A percentile compares a stretch with the other conserved stretches of the same genome.
Evolutionary conservation across 2,113 vertebrate species (phyloP).

Genomic region (Craseonycteris thonglongyai): DNA sequence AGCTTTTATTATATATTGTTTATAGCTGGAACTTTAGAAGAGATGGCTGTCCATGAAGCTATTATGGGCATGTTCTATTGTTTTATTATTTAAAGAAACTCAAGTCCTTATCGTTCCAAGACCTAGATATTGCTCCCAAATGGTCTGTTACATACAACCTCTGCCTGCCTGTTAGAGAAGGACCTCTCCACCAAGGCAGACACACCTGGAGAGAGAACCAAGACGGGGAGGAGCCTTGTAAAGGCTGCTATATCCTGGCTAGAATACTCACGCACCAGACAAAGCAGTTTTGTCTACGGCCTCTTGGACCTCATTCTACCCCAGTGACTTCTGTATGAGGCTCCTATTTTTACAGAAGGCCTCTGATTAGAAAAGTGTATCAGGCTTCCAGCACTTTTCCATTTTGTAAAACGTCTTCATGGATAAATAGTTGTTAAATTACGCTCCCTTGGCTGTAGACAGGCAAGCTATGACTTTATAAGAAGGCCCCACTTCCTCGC

Average conservation of each 20-base stretch:
- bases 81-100: background rate
- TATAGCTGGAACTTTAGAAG: background rate
- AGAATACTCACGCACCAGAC: background rate
- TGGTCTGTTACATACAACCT: too few relatives aligned
- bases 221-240: background rate
- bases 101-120: background rate
- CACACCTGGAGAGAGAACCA: background rate
- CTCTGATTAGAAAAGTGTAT: background rate
- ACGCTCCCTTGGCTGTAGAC: background rate
- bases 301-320: background rate
- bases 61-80: background rate
- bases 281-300: background rate
- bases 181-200: background rate
- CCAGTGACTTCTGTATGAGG: background rate
- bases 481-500: slow-evolving; percentile 57
- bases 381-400: background rate
- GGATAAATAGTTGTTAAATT: slow-evolving; percentile 11
- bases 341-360: fast-evolving
- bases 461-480: background rate
- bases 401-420: background rate
- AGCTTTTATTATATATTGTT: background rate
- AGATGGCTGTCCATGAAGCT: background rate
- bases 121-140: background rate
- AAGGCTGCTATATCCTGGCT: background rate
- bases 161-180: background rate